Percentiles rank a stretch among this genome's conserved stretches.
Evolutionary conservation across 2,888 invertebrate species (phyloP).

Genomic region (Dryocosmus kuriphilus): DNA sequence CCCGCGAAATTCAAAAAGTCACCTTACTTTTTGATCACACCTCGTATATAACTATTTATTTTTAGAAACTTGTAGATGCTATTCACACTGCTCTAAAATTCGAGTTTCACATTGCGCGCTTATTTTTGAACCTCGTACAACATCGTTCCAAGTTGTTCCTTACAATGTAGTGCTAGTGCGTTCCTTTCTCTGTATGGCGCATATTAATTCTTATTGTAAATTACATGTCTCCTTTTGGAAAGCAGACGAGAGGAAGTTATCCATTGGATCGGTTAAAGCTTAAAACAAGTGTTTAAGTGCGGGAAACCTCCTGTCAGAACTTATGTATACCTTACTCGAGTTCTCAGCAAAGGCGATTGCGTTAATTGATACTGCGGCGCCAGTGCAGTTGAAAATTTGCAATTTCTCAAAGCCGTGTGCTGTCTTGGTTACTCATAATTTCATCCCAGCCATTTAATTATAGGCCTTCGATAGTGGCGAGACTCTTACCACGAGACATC

Average conservation of each 20-base stretch:
- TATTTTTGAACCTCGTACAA: neutral
- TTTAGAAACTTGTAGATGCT: neutral
- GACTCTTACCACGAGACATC: slow-evolving; percentile 1
- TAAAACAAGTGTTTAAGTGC: neutral
- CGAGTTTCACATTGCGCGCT: neutral
- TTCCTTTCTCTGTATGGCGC: neutral
- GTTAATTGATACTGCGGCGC: slow-evolving; percentile 8
- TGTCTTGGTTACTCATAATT: slow-evolving; percentile 5
- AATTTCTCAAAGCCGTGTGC: slow-evolving; percentile 9
- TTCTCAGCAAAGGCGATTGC: slow-evolving; percentile 6
- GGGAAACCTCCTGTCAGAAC: neutral
- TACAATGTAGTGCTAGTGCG: neutral
- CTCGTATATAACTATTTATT: too few relatives aligned
- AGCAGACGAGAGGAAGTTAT: neutral
- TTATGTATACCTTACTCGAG: slow-evolving; percentile 1
- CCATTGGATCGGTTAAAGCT: neutral
- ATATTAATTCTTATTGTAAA: neutral
- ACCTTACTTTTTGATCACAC: too few relatives aligned
- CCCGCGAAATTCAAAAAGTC: too few relatives aligned
- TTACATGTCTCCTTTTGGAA: neutral
- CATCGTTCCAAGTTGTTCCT: neutral
- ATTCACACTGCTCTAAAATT: neutral
- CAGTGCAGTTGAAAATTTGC: neutral
- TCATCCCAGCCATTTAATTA: slow-evolving; percentile 19
- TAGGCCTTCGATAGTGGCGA: neutral